phyloP scores from a whole-genome alignment of 2,797 vertebrate species.

The Acestrorhynchus altus region DNA sequence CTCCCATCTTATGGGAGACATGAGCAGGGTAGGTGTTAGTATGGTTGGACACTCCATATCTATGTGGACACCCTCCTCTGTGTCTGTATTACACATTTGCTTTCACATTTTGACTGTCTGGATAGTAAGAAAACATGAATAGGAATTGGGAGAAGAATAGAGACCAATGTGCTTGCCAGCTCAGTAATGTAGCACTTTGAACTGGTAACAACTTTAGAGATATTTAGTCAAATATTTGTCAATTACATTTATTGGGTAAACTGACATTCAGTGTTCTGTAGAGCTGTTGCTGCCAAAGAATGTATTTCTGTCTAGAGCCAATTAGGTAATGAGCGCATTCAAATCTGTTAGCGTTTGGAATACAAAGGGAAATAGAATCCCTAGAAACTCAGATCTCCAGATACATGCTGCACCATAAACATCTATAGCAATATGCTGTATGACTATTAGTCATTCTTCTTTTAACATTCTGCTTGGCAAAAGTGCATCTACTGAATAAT shows the following conservation, averaged over 20 bases:
- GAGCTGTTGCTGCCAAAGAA: background rate
- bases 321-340: background rate
- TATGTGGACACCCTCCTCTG: no score
- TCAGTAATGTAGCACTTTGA: background rate
- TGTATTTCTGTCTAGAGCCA: background rate
- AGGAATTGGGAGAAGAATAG: no score
- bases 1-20: no score
- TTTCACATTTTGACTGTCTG: no score
- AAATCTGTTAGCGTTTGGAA: background rate
- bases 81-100: no score
- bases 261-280: background rate
- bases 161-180: no score
- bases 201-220: background rate
- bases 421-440: background rate
- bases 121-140: no score
- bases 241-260: no score
- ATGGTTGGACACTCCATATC: no score
- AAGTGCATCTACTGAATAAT: constrained; percentile 57
- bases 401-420: background rate
- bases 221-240: no score
- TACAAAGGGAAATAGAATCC: background rate
- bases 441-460: constrained; percentile 21
- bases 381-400: background rate
- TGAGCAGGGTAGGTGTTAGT: no score
- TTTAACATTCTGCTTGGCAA: constrained; percentile 32